Evolutionary conservation across 2,113 vertebrate species (phyloP).

Genomic region (Tragelaphus scriptus): DNA sequence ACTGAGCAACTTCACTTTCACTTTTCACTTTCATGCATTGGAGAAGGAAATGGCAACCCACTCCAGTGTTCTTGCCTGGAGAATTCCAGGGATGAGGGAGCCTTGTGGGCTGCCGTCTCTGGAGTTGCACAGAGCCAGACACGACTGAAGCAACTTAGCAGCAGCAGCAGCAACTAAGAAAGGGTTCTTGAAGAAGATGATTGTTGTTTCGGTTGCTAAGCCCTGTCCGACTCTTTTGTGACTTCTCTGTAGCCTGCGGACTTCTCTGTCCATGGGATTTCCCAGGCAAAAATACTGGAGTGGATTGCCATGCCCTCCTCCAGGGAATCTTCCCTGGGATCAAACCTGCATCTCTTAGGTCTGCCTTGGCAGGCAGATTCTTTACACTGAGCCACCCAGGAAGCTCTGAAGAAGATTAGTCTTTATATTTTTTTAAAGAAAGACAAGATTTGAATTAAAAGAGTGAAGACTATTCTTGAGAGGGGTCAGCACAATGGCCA

Average conservation of each 20-base stretch:
- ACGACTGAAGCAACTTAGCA: no score
- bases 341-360: not conserved
- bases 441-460: not conserved
- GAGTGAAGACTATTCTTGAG: not conserved
- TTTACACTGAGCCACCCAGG: not conserved
- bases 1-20: no score
- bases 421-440: not conserved
- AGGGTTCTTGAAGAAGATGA: not conserved
- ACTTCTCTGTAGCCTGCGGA: not conserved
- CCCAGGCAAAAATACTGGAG: not conserved
- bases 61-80: no score
- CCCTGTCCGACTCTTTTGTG: not conserved
- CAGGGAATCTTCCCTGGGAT: not conserved
- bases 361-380: not conserved
- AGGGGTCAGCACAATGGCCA: not conserved
- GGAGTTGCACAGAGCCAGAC: no score
- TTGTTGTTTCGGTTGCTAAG: not conserved
- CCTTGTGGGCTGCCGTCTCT: no score
- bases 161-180: not conserved
- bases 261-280: not conserved
- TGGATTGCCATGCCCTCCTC: not conserved
- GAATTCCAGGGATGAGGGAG: no score
- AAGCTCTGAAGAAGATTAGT: not conserved
- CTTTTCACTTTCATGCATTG: no score
- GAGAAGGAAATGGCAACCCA: no score